Base-by-base conservation (phyloP, 2,113 vertebrate species). In the Tachysurus vachellii region DNA sequence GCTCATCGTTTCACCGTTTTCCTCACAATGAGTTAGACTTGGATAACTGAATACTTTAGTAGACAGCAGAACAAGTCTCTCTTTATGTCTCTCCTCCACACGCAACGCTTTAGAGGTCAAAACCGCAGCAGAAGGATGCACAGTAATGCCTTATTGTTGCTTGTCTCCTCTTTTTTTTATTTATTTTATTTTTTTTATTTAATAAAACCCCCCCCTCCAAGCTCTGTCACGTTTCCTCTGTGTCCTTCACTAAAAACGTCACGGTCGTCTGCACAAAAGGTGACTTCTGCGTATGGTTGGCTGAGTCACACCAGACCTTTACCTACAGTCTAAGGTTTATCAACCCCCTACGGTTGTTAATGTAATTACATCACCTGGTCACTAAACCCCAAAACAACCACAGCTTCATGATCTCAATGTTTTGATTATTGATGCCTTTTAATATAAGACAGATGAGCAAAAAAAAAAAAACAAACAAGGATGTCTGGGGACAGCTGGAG, bases 121-220 rank as follows among this genome's bases (percentile, higher is more conserved):
- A 56, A 5, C 82, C 88, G 64, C 86, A 80, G 61, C 80, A 76
- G 83, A 83, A 80, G 23, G 44, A n/a, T 47, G 14, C n/a, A 89
- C 88, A 88, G 70, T 89, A 87, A 53, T 57, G 16, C 57, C 50
- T 79, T 89, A 87, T 80, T 88, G n/a, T 71, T 54, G 47, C 64
- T 66, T 76, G 62, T 56, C 64, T 54, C 64, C 47, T 84, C 42
- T 26, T 73, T 64, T 50, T n/a, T 73, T 21, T n/a, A n/a, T n/a
- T n/a, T n/a, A n/a, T n/a, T n/a, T n/a, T n/a, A n/a, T n/a, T n/a
- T n/a, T n/a, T n/a, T n/a, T n/a, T n/a, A n/a, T n/a, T n/a, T n/a
- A n/a, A n/a, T n/a, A n/a, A n/a, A n/a, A n/a, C 21, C n/a, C 26
- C 50, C 56, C 26, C 19, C 68, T 80, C 75, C 62, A 11, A n/a